phyloP scores from a whole-genome alignment of 2,888 invertebrate species.

The Uloborus plumipes region DNA sequence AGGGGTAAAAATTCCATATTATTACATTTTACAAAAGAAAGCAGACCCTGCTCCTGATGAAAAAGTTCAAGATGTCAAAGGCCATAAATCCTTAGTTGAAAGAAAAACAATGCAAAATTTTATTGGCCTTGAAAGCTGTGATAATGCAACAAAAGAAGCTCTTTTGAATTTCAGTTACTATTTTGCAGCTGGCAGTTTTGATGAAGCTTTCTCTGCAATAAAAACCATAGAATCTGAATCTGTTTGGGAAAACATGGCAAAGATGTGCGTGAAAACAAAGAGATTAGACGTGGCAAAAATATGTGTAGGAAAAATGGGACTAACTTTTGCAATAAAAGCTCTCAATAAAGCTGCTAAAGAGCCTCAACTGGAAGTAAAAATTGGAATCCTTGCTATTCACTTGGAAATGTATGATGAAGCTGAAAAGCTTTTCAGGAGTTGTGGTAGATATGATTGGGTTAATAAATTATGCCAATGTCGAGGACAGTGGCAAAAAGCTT shows the following conservation, averaged over 20 bases:
- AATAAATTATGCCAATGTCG: conserved; percentile 84
- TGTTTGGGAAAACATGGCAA: conserved; percentile 96
- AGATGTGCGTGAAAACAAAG: conserved; percentile 93
- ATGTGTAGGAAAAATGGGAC: conserved; percentile 91
- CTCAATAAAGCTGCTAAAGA: conserved; percentile 75
- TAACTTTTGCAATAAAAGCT: conserved; percentile 73
- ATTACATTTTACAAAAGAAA: conserved; percentile 73
- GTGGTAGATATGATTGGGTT: conserved; percentile 86
- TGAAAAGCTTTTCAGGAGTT: conserved; percentile 84
- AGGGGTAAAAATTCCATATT: conserved; percentile 75
- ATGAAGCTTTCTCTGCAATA: conserved; percentile 76
- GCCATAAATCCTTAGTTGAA: conserved; percentile 43
- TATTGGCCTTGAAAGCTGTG: conserved; percentile 80
- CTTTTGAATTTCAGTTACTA: conserved; percentile 92
- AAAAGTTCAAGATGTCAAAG: conserved; percentile 14
- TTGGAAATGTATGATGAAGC: conserved; percentile 91
- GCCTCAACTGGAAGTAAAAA: conserved; percentile 84
- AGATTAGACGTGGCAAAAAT: conserved; percentile 95
- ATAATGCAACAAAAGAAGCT: conserved; percentile 82
- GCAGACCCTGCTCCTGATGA: conserved; percentile 20
- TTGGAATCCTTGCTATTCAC: conserved; percentile 90
- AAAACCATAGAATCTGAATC: conserved; percentile 76
- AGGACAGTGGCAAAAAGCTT: conserved; percentile 82
- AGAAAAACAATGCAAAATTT: conserved; percentile 84
- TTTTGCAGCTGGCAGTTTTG: conserved; percentile 84